phyloP scores from a whole-genome alignment of 2,888 invertebrate genomes.

The Eledona agricola region DNA sequence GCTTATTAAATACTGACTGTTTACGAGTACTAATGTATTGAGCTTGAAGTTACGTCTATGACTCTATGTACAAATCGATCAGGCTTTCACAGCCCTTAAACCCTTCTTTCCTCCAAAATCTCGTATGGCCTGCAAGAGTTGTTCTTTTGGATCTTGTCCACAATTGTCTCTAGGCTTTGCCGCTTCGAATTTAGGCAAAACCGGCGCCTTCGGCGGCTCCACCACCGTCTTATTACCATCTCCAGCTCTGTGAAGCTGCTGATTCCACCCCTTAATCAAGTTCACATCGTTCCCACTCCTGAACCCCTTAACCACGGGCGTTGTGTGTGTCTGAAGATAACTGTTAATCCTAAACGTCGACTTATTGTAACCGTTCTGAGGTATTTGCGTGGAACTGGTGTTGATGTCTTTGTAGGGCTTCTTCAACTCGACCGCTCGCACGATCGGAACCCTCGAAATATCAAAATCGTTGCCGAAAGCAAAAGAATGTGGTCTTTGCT shows the following conservation, averaged over 20 bases:
- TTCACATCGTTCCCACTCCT: slow-evolving; percentile 38
- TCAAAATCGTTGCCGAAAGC: slow-evolving; percentile 57
- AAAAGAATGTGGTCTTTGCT: slow-evolving; percentile 55
- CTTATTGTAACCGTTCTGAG: slow-evolving; percentile 49
- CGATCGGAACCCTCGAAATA: slow-evolving; percentile 62
- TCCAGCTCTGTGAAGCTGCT: slow-evolving; percentile 25
- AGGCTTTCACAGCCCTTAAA: slow-evolving; percentile 54
- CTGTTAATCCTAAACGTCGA: slow-evolving; percentile 50
- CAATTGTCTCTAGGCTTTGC: slow-evolving; percentile 42
- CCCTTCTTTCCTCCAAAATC: slow-evolving; percentile 69
- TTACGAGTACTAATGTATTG: slow-evolving; percentile 28
- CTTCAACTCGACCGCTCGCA: slow-evolving; percentile 64
- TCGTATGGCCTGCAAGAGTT: slow-evolving; percentile 75
- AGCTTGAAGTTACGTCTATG: slow-evolving; percentile 40
- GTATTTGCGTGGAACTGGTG: slow-evolving; percentile 53
- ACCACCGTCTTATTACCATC: slow-evolving; percentile 2
- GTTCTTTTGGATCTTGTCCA: slow-evolving; percentile 69
- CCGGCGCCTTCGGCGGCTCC: slow-evolving; percentile 24
- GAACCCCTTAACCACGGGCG: slow-evolving; percentile 61
- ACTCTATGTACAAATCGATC: slow-evolving; percentile 41
- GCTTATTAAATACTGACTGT: no score
- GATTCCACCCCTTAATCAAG: slow-evolving; percentile 48
- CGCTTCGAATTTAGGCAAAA: slow-evolving; percentile 27
- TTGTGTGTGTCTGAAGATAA: slow-evolving; percentile 46
- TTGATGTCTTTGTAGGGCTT: slow-evolving; percentile 59